Percentiles rank a stretch among this genome's conserved stretches.
phyloP scores from a whole-genome alignment of 2,797 vertebrate species.

The Urophycis tenuis region DNA sequence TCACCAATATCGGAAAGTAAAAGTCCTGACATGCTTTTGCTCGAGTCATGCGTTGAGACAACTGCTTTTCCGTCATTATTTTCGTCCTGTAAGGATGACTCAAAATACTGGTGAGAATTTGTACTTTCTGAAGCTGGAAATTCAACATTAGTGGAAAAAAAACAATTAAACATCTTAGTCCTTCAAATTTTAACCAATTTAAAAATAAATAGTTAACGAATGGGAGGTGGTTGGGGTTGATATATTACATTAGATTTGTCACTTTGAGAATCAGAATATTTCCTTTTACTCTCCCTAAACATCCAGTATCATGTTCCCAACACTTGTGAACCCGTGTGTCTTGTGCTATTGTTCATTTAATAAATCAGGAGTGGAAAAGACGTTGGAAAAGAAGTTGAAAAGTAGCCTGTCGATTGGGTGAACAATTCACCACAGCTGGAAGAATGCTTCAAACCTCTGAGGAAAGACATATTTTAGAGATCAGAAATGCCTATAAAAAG shows the following conservation, averaged over 20 bases:
- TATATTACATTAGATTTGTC: conserved; percentile 55
- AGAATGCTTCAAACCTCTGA: conserved; percentile 62
- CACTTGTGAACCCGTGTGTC: conserved; percentile 58
- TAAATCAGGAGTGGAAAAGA: conserved; percentile 56
- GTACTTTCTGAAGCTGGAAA: neutral
- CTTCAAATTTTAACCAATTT: conserved; percentile 58
- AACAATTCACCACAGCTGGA: conserved; percentile 57
- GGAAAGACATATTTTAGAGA: conserved; percentile 64
- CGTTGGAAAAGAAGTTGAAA: conserved; percentile 55
- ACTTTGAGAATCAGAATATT: conserved; percentile 36
- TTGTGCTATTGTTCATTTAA: conserved; percentile 73
- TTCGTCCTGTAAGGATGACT: neutral
- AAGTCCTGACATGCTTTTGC: conserved; percentile 37
- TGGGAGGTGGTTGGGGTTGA: conserved; percentile 25
- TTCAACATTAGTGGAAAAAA: neutral
- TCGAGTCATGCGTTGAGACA: conserved; percentile 33
- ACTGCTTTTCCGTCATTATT: neutral
- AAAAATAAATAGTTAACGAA: conserved; percentile 70
- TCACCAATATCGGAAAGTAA: neutral
- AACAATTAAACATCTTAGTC: conserved; percentile 39
- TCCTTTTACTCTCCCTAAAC: conserved; percentile 46
- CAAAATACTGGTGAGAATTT: conserved; percentile 2
- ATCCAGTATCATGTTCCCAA: conserved; percentile 51
- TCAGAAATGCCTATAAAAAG: conserved; percentile 65
- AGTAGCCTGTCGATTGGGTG: conserved; percentile 54